Base-by-base conservation (phyloP, 2,888 invertebrate genomes). In the Trachelus tabidus region DNA sequence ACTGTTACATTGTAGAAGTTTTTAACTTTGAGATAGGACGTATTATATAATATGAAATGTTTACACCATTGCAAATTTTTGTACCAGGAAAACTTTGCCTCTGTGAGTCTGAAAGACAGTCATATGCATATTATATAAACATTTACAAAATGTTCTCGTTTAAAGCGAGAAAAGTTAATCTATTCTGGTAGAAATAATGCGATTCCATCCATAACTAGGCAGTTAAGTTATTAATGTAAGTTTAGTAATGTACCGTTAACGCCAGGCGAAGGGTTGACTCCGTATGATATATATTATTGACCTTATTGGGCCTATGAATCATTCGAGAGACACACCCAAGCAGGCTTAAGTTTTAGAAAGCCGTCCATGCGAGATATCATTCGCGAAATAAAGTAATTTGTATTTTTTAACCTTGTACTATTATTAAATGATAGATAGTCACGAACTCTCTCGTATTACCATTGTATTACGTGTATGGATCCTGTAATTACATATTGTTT, bases 331-430 rank as follows among this genome's bases (percentile, higher is more conserved):
- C 40, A 40, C 23, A 40, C 6, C 40, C 23, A 23, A 40, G 40
- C 23, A 4, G 23, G 33, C 75, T 76, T 74, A 68, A 80, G 74
- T 71, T 56, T 77, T 79, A 79, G 76, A 80, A 83, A 81, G 82
- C 85, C 87, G 86, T 87, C 86, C 86, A 85, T 77, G 79, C 79
- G 80, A 77, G 83, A 40, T 40, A 15, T 37, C 12, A 82, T 81
- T 83, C 80, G 82, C 79, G 33, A 40, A 30, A 69, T 31, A 69
- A 69, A 69, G 71, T 69, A 69, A 69, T 69, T 69, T 33, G 33
- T 69, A 69, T 30, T 69, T 69, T 30, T 69, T 6, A 69, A 33
- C 12, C 71, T 30, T 69, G 33, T 30, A 69, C 33, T 69, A 69
- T 69, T 40, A 40, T 40, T 40, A 23, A 40, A 40, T 40, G 40